Evolutionary conservation across 2,888 invertebrate genomes (phyloP), one percentile per base, ranked within the genome.

Genomic region (Pachycephus smyrnensis): DNA sequence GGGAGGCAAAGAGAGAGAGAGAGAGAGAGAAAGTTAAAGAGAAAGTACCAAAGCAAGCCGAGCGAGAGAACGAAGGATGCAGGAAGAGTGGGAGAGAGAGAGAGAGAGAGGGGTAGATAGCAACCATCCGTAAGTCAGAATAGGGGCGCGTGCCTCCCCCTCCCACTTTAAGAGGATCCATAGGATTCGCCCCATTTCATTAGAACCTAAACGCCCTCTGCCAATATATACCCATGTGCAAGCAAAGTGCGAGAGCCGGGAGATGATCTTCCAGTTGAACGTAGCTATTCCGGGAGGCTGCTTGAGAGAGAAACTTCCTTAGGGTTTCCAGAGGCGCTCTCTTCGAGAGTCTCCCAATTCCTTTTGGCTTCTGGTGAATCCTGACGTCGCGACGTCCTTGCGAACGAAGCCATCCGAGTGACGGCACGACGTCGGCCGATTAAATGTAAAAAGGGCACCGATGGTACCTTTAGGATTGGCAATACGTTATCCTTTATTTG

Each of bases 381-480:
- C 23, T 0, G 15, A 0, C 55, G 55, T 9, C 55, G 55, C 55
- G 55, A 55, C 55, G 23, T 9, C 1, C 6, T 23, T 4, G 55
- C 9, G 9, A 23, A 6, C 40, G 6, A 23, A 55, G 55, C 9
- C 23, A 9, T 9, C 55, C 55, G 55, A 55, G 55, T 23, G 55
- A 23, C 55, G 78, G 69, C 77, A 79, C 80, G 84, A 82, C 83
- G 81, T 80, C 81, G 75, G 82, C 79, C 83, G 85, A 87, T 87
- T 87, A 86, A 86, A 87, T 86, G 85, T 82, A 85, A 87, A 86
- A 85, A 82, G 81, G 82, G 80, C 76, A 71, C 79, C n/a, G n/a
- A n/a, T n/a, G 75, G 55, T 69, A 36, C 32, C 23, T 23, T 30
- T 23, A 23, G 71, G 11, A 32, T 15, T 0, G 71, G 30, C 30